A percentile compares a stretch with the other conserved stretches of the same genome.
Evolutionary conservation across 1,140 invertebrate species (phyloP).

Genomic region (Chionoecetes opilio): DNA sequence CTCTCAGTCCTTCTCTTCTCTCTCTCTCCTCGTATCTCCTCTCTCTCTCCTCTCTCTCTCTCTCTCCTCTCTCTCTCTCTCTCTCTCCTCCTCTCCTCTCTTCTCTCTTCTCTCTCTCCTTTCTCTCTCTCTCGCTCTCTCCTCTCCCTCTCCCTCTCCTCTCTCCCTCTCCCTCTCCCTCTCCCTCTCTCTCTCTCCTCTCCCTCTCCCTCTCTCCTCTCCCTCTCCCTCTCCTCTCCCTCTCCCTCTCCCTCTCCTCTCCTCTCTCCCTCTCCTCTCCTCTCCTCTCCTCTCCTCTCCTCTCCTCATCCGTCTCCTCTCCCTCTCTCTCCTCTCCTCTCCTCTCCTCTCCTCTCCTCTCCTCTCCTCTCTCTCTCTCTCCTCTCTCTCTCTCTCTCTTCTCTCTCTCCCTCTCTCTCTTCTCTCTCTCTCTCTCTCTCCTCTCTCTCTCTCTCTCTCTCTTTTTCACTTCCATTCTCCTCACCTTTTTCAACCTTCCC

Average conservation of each 20-base stretch:
- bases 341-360: too few species aligned
- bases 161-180: constrained; percentile 21
- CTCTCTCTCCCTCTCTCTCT: neutral
- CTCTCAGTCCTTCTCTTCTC: too few species aligned
- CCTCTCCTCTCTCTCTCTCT: constrained; percentile 27
- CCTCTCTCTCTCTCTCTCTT: neutral
- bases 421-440: too few species aligned
- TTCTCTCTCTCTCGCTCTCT: constrained; percentile 8
- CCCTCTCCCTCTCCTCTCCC: neutral
- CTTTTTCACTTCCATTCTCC: neutral
- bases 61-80: constrained; percentile 22
- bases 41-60: neutral
- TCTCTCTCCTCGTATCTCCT: neutral
- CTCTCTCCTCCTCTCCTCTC: too few species aligned
- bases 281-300: too few species aligned
- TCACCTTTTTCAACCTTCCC: neutral
- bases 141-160: neutral
- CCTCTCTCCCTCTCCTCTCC: neutral
- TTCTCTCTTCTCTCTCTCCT: too few species aligned
- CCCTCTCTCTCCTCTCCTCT: neutral
- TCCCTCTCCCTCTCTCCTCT: neutral
- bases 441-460: too few species aligned
- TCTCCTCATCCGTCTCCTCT: too few species aligned
- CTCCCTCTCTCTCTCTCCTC: constrained; percentile 25
- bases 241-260: constrained; percentile 1